A percentile compares a stretch with the other conserved stretches of the same genome.
phyloP scores from a whole-genome alignment of 2,797 vertebrate species.

The Microcaecilia unicolor region DNA sequence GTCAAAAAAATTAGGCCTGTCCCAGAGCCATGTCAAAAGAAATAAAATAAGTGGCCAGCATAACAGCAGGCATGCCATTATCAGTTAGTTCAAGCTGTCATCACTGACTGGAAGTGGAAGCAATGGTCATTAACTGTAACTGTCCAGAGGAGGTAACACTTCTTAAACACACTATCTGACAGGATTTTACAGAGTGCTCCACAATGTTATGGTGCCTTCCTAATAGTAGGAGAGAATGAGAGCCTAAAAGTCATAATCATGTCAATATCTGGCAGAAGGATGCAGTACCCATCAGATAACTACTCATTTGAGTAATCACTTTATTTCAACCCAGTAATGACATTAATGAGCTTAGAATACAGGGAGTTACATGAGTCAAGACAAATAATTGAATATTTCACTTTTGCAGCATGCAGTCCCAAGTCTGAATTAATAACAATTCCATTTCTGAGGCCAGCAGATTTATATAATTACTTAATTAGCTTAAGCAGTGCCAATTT shows the following conservation, averaged over 20 bases:
- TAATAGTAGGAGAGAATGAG: conserved; percentile 45
- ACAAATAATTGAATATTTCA: conserved; percentile 83
- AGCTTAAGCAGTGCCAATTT: conserved; percentile 83
- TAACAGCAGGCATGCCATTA: conserved; percentile 90
- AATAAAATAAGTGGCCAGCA: conserved; percentile 90
- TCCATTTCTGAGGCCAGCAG: conserved; percentile 58
- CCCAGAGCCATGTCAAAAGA: conserved; percentile 94
- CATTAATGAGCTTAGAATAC: conserved; percentile 76
- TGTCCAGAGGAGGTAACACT: conserved; percentile 57
- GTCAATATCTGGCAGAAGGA: conserved; percentile 40
- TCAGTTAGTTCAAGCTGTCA: conserved; percentile 94
- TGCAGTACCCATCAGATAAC: conserved; percentile 59
- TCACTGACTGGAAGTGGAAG: conserved; percentile 82
- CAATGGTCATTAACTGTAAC: conserved; percentile 87
- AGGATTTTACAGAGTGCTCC: conserved; percentile 55
- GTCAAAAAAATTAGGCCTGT: conserved; percentile 99
- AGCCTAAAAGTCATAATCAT: conserved; percentile 22
- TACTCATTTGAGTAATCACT: conserved; percentile 77
- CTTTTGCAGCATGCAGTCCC: conserved; percentile 44
- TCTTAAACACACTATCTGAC: conserved; percentile 58
- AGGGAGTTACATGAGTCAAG: conserved; percentile 73
- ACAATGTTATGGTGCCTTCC: conserved; percentile 39
- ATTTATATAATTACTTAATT: conserved; percentile 85
- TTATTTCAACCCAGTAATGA: conserved; percentile 74
- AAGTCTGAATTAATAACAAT: conserved; percentile 57